Conservation (phyloP, 2,113 vertebrate species). For the Thamnaconus septentrionalis region DNA sequence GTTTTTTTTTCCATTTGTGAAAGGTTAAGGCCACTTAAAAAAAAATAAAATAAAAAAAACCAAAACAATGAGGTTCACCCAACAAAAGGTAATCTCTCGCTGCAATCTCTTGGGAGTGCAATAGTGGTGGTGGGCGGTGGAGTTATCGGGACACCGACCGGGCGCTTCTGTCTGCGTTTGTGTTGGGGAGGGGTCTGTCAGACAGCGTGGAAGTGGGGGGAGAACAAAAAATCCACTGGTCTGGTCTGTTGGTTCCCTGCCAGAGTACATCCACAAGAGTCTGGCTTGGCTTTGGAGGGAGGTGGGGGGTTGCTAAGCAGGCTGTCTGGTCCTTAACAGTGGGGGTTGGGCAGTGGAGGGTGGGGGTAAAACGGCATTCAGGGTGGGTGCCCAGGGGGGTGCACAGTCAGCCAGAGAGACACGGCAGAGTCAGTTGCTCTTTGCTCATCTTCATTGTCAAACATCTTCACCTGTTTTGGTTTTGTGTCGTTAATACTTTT, state of each 20-base stretch:
- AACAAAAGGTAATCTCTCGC: conserved; percentile 80
- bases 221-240: conserved; percentile 38
- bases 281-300: conserved; percentile 36
- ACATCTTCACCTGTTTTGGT: conserved; percentile 69
- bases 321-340: conserved; percentile 19
- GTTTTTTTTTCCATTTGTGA: conserved; percentile 64
- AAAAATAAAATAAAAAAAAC: conserved; percentile 31
- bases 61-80: conserved; percentile 64
- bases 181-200: not conserved
- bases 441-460: conserved; percentile 62
- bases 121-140: conserved; percentile 60
- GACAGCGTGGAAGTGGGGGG: conserved; percentile 38
- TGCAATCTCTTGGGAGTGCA: conserved; percentile 79
- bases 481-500: conserved; percentile 36
- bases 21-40: conserved; percentile 83
- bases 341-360: not conserved
- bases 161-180: too few species aligned
- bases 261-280: conserved; percentile 42
- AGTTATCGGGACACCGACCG: conserved; percentile 19
- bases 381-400: conserved; percentile 42
- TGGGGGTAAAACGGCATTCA: not conserved
- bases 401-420: not conserved
- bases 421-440: conserved; percentile 48
- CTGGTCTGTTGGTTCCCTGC: conserved; percentile 54
- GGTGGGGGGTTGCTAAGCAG: conserved; percentile 37